Percentiles rank a stretch among this genome's conserved stretches.
Conservation (phyloP, 2,888 invertebrate genomes). For the Caenorhabditis becei region DNA sequence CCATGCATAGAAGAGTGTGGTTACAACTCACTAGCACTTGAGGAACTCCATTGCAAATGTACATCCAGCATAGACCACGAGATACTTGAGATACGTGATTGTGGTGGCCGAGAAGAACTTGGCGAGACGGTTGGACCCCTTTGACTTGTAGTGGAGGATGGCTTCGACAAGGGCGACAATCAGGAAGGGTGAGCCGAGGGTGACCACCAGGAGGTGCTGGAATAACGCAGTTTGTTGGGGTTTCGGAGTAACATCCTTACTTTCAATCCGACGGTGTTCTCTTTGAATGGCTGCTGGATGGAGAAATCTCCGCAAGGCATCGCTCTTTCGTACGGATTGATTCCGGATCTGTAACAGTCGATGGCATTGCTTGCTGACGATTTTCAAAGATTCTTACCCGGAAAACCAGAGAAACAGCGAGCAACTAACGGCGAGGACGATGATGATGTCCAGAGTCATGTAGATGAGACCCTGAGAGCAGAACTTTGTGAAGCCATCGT, state of each 20-base stretch:
- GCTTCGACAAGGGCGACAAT: slow-evolving; percentile 69
- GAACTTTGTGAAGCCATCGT: not conserved
- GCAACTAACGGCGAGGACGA: slow-evolving; percentile 65
- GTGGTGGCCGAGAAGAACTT: slow-evolving; percentile 73
- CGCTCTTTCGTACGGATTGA: slow-evolving; percentile 85
- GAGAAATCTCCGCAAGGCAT: slow-evolving; percentile 96
- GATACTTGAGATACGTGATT: slow-evolving; percentile 75
- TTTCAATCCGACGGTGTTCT: slow-evolving; percentile 81
- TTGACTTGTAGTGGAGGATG: slow-evolving; percentile 62
- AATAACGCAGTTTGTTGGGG: not conserved
- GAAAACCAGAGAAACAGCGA: slow-evolving; percentile 67
- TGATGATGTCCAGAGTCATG: slow-evolving; percentile 68
- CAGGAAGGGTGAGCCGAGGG: slow-evolving; percentile 74
- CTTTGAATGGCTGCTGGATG: slow-evolving; percentile 90
- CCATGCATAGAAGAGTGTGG: not conserved
- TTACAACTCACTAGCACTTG: slow-evolving; percentile 56
- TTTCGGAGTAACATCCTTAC: slow-evolving; percentile 7
- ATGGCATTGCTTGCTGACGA: not conserved
- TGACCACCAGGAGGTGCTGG: slow-evolving; percentile 72
- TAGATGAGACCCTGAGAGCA: slow-evolving; percentile 56
- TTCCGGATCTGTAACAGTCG: slow-evolving; percentile 60
- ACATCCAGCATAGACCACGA: slow-evolving; percentile 70
- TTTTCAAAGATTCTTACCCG: slow-evolving; percentile 55
- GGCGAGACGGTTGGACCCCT: slow-evolving; percentile 67
- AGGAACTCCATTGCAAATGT: slow-evolving; percentile 72